These are phyloP conservation scores for Crotalus viridis DNA, from an alignment of 2,113 vertebrate species.

Conservation along the genomic window DNA sequence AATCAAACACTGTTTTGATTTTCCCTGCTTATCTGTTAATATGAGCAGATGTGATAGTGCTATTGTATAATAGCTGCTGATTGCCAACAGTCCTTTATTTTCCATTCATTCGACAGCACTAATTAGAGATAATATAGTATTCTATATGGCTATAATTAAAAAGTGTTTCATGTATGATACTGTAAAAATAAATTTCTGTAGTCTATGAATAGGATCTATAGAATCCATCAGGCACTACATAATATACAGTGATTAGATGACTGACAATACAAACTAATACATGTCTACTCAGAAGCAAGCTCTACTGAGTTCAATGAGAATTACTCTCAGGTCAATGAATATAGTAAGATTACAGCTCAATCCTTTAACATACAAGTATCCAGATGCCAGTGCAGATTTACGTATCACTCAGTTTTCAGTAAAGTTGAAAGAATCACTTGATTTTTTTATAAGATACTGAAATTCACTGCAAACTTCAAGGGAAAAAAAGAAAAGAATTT, in stretches of 20 bases:
- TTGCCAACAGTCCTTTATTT: constrained; percentile 78
- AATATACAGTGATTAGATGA: constrained; percentile 49
- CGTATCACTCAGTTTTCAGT: constrained; percentile 1
- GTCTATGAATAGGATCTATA: constrained; percentile 46
- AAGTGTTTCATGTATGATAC: constrained; percentile 66
- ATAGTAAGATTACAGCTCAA: neutral
- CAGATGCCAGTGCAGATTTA: constrained; percentile 29
- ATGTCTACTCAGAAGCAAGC: neutral
- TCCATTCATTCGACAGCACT: constrained; percentile 70
- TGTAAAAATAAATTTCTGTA: constrained; percentile 61
- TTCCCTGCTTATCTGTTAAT: constrained; percentile 76
- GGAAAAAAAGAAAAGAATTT: neutral
- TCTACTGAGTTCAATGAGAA: neutral
- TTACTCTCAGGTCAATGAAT: neutral
- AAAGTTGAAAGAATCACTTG: neutral
- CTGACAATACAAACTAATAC: constrained; percentile 24
- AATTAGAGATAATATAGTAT: constrained; percentile 80
- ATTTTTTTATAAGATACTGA: neutral
- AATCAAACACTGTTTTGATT: constrained; percentile 77
- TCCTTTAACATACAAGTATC: constrained; percentile 41
- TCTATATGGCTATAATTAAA: constrained; percentile 72
- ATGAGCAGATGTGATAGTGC: constrained; percentile 78
- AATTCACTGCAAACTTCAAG: neutral
- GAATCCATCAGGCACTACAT: constrained; percentile 47
- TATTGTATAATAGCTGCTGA: constrained; percentile 79